A percentile compares a stretch with the other conserved stretches of the same genome.
Conservation (phyloP, 2,888 invertebrate species). For the Allophyes oxyacanthae region DNA sequence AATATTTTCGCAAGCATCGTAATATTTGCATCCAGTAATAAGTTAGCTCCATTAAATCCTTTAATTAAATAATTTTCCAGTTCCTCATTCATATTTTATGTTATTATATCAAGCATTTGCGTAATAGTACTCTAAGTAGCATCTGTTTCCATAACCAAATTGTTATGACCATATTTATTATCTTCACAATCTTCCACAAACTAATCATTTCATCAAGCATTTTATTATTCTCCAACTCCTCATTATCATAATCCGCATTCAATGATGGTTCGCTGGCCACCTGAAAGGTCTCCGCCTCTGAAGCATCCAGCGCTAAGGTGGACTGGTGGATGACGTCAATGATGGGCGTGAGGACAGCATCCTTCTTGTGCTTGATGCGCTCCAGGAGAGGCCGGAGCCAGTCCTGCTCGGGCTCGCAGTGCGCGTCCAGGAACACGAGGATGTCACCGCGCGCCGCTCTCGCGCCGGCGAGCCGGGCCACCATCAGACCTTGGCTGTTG, state of each 20-base stretch:
- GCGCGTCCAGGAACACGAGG: constrained; percentile 96
- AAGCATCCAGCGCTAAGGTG: constrained; percentile 87
- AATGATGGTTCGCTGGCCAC: constrained; percentile 34
- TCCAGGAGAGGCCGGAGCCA: constrained; percentile 97
- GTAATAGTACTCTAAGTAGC: no score
- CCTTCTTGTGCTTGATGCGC: constrained; percentile 90
- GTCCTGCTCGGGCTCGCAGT: constrained; percentile 94
- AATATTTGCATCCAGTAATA: no score
- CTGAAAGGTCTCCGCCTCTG: constrained; percentile 74
- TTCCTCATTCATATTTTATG: no score
- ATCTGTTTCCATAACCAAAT: no score
- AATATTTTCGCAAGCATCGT: no score
- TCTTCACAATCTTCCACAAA: no score
- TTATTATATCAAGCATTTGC: no score
- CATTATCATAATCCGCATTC: not conserved
- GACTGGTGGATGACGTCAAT: constrained; percentile 97
- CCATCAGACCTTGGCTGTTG: constrained; percentile 94
- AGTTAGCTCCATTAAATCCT: no score
- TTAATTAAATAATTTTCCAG: no score
- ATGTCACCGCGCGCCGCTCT: constrained; percentile 94
- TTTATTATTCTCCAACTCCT: not conserved
- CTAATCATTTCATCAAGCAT: constrained; percentile 10
- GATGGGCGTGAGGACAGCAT: constrained; percentile 96
- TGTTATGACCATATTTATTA: no score
- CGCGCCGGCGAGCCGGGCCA: constrained; percentile 96